Conservation (phyloP, 1,140 invertebrate genomes). For the Diploscapter pachys region DNA sequence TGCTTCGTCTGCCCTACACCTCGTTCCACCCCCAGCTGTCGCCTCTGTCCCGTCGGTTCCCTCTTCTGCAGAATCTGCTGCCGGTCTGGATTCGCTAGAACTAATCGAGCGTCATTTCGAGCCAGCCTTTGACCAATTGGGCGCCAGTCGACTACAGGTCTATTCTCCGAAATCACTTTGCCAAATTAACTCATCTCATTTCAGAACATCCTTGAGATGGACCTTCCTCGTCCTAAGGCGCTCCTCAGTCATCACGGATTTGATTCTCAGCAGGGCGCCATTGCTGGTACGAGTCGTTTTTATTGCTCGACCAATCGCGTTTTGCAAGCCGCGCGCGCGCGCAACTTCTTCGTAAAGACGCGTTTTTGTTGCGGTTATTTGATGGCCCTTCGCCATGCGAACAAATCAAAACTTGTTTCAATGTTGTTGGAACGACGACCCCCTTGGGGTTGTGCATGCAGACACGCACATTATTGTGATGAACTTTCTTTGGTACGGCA, state of each 20-base stretch:
- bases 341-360: no score
- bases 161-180: no score
- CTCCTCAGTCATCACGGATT: conserved; percentile 55
- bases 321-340: no score
- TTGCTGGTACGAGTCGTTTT: conserved; percentile 40
- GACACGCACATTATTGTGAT: no score
- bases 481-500: no score
- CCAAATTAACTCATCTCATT: no score
- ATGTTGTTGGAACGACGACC: no score
- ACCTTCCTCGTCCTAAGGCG: conserved; percentile 57
- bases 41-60: conserved; percentile 3
- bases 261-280: conserved; percentile 55
- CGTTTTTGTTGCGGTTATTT: no score
- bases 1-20: no score
- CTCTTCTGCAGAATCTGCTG: conserved; percentile 10
- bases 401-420: no score
- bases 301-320: background rate
- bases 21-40: background rate
- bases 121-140: conserved; percentile 53
- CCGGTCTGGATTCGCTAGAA: conserved; percentile 24
- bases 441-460: no score
- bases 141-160: conserved; percentile 44
- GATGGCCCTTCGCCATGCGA: no score
- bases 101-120: conserved; percentile 52
- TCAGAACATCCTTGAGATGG: conserved; percentile 58